Evolutionary conservation across 2,797 vertebrate species (phyloP).

Genomic region (Sarcophilus harrisii): DNA sequence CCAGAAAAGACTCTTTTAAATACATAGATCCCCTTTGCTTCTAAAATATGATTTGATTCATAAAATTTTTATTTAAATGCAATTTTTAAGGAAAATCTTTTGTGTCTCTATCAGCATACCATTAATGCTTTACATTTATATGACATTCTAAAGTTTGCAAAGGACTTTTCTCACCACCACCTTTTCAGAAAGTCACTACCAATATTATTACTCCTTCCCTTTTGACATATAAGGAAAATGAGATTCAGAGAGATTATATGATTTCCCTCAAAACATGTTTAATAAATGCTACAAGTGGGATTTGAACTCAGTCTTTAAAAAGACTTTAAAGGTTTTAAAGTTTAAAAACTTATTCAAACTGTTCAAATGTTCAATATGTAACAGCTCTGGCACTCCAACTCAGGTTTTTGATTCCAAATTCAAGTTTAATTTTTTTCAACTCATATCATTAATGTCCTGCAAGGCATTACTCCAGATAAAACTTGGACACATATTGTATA

Average conservation of each 20-base stretch:
- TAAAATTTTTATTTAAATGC: not conserved
- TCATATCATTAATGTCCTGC: not conserved
- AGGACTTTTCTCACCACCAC: not conserved
- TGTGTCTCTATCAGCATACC: not conserved
- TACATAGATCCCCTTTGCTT: not conserved
- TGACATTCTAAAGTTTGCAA: not conserved
- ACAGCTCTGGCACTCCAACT: not conserved
- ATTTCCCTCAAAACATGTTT: not conserved
- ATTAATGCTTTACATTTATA: not conserved
- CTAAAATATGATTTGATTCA: not conserved
- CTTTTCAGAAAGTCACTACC: not conserved
- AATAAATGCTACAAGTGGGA: not conserved
- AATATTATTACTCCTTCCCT: not conserved
- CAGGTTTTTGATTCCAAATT: not conserved
- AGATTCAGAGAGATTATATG: not conserved
- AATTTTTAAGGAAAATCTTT: not conserved
- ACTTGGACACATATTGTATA: not conserved
- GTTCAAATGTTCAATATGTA: not conserved
- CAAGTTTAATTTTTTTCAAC: not conserved
- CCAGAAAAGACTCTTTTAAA: not conserved
- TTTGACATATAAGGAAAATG: not conserved
- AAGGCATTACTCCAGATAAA: not conserved
- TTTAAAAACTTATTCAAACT: not conserved
- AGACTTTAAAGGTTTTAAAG: not conserved
- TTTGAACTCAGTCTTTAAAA: not conserved